Percentiles rank a stretch among this genome's conserved stretches.
These are phyloP conservation scores for Eupithecia centaureata DNA, from an alignment of 2,888 invertebrate species.

Conservation along the genomic window DNA sequence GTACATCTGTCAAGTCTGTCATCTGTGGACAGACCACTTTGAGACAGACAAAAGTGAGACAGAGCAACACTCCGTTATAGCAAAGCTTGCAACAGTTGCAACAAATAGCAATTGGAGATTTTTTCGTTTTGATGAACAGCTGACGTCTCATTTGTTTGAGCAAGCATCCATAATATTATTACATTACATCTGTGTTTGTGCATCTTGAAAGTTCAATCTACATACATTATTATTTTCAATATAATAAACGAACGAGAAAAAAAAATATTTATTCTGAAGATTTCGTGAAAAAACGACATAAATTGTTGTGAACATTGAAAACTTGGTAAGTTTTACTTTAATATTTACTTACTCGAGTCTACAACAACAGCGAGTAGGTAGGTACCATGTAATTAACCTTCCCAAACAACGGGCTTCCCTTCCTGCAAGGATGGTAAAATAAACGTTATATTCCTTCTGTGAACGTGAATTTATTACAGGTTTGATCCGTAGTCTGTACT, in stretches of 20 bases:
- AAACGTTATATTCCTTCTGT: too few species aligned
- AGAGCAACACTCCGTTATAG: too few species aligned
- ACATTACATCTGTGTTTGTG: too few species aligned
- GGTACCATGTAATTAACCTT: neutral
- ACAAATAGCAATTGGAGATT: neutral
- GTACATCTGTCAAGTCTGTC: too few species aligned
- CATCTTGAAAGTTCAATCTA: neutral
- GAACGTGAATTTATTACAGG: too few species aligned
- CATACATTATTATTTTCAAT: too few species aligned
- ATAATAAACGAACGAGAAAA: constrained; percentile 7
- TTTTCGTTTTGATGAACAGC: neutral
- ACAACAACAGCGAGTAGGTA: neutral
- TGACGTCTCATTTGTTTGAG: constrained; percentile 11
- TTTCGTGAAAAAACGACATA: neutral
- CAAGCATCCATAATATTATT: too few species aligned
- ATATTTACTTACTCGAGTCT: neutral
- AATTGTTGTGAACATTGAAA: neutral
- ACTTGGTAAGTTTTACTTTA: constrained; percentile 8
- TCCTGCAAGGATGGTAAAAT: neutral
- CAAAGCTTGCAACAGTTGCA: neutral
- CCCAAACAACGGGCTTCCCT: neutral
- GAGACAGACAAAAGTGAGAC: too few species aligned
- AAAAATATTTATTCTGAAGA: neutral
- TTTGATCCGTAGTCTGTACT: too few species aligned
- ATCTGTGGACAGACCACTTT: too few species aligned